These are phyloP conservation scores for Morus bassanus DNA, from an alignment of 2,797 vertebrate genomes.

Conservation along the genomic window DNA sequence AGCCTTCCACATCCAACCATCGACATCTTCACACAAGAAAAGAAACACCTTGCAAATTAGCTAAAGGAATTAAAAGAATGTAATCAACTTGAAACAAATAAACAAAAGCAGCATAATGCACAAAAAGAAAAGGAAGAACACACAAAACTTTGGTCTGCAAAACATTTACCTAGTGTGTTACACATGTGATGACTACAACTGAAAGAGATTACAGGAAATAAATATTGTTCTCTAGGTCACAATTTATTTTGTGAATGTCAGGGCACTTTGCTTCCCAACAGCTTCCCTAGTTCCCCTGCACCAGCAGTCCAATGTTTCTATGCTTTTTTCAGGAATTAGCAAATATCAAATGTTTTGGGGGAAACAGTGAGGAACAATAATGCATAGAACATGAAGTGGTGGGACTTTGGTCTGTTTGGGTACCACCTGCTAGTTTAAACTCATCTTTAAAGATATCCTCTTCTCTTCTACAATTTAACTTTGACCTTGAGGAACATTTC, in stretches of 20 bases:
- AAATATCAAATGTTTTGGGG: not conserved
- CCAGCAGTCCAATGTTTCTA: not conserved
- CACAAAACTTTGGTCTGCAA: not conserved
- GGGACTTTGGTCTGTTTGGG: not conserved
- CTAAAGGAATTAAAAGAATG: not conserved
- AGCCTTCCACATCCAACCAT: not conserved
- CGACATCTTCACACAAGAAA: not conserved
- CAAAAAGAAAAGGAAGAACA: not conserved
- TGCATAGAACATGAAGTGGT: not conserved
- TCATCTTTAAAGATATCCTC: not conserved
- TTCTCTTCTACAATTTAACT: not conserved
- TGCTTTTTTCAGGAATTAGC: not conserved
- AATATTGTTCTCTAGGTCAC: not conserved
- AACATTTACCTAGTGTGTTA: not conserved
- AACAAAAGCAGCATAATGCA: not conserved
- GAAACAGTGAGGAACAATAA: not conserved
- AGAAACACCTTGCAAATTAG: not conserved
- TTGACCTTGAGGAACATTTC: not conserved
- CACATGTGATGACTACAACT: not conserved
- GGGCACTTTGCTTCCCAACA: not conserved
- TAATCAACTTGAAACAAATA: not conserved
- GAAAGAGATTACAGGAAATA: slow-evolving; percentile 13
- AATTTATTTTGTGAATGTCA: not conserved
- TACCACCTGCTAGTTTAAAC: not conserved
- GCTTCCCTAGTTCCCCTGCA: not conserved